phyloP scores from a whole-genome alignment of 2,113 vertebrate species.

The Oxygymnocypris stewartii region DNA sequence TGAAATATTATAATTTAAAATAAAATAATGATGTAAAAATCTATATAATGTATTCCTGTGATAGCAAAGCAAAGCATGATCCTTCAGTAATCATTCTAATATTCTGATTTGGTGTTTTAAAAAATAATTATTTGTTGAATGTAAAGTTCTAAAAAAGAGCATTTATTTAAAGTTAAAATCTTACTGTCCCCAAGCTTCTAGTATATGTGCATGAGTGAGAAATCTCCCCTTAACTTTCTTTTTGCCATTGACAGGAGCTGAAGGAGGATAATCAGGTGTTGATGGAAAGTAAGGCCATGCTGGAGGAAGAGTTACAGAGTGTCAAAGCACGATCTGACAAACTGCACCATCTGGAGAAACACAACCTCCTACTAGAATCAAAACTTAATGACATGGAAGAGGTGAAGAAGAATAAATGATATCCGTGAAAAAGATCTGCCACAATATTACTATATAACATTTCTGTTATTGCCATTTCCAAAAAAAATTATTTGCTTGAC shows the following conservation, averaged over 20 bases:
- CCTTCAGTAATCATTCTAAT: background rate
- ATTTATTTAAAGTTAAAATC: background rate
- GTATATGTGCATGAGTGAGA: background rate
- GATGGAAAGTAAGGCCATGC: constrained; percentile 95
- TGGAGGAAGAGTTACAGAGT: constrained; percentile 92
- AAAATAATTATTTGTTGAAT: background rate
- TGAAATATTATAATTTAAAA: background rate
- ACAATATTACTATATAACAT: background rate
- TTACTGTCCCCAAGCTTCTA: background rate
- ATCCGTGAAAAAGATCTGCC: background rate
- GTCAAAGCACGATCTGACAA: constrained; percentile 90
- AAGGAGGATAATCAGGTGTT: constrained; percentile 99
- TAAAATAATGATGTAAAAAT: background rate
- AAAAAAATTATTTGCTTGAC: background rate
- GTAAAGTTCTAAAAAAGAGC: background rate
- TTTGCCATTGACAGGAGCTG: constrained; percentile 80
- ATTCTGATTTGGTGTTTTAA: background rate
- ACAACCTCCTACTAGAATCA: constrained; percentile 92
- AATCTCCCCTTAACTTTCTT: background rate
- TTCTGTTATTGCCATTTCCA: background rate
- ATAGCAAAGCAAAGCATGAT: background rate
- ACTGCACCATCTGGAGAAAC: constrained; percentile 94
- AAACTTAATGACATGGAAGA: constrained; percentile 96
- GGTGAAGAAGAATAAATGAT: constrained; percentile 69
- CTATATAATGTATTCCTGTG: background rate